Conservation (phyloP, 1,140 invertebrate genomes). For the Glossosoma conforme region DNA sequence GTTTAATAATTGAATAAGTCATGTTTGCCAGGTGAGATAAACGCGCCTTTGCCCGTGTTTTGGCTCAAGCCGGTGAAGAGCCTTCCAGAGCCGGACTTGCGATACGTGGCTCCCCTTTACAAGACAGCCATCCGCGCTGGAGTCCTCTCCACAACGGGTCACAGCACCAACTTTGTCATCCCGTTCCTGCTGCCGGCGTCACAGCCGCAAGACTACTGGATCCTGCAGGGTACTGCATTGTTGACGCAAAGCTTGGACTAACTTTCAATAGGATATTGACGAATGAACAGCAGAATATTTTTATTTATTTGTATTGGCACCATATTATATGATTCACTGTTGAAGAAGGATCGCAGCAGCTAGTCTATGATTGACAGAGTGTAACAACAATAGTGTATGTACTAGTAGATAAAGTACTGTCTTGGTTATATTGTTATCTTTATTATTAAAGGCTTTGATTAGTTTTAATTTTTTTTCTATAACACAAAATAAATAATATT, state of each 20-base stretch:
- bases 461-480: too few species aligned
- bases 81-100: constrained; percentile 53
- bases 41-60: constrained; percentile 68
- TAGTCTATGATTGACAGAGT: too few species aligned
- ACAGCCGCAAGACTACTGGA: constrained; percentile 69
- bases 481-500: too few species aligned
- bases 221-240: constrained; percentile 77
- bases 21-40: constrained; percentile 61
- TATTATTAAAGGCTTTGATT: too few species aligned
- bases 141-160: constrained; percentile 79
- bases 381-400: too few species aligned
- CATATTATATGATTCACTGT: too few species aligned
- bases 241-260: constrained; percentile 71
- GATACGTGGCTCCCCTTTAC: constrained; percentile 76
- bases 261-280: not conserved
- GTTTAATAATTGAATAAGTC: too few species aligned
- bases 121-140: constrained; percentile 82
- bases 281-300: too few species aligned
- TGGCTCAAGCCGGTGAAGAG: constrained; percentile 65
- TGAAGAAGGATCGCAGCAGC: too few species aligned
- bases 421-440: too few species aligned
- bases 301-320: too few species aligned
- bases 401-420: too few species aligned
- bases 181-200: constrained; percentile 66
- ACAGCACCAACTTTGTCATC: constrained; percentile 85